A percentile compares a stretch with the other conserved stretches of the same genome.
Evolutionary conservation across 1,140 invertebrate genomes (phyloP).

Genomic region (Lucilia sericata): DNA sequence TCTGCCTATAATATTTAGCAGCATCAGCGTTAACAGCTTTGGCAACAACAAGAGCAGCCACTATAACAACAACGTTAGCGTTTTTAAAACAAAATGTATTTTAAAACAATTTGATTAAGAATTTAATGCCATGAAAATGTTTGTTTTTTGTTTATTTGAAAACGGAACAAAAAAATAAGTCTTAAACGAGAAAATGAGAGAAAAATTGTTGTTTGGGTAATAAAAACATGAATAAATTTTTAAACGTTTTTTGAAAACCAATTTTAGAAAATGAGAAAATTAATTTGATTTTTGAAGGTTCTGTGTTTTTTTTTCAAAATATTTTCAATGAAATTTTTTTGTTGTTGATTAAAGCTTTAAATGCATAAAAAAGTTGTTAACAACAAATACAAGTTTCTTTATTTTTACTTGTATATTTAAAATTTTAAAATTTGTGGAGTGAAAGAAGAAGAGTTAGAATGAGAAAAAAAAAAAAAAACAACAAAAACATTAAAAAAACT

Average conservation of each 20-base stretch:
- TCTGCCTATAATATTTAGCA: neutral
- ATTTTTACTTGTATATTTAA: too few species aligned
- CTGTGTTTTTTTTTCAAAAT: neutral
- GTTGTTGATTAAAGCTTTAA: neutral
- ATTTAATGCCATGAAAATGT: slow-evolving; percentile 29
- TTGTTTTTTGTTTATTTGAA: neutral
- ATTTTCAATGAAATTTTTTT: neutral
- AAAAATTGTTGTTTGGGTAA: slow-evolving; percentile 8
- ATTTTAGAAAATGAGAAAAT: slow-evolving; percentile 16
- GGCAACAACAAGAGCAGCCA: neutral
- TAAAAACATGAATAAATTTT: slow-evolving; percentile 26
- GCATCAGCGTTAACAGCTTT: slow-evolving; percentile 1
- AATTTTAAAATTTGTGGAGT: neutral
- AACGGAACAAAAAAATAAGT: neutral
- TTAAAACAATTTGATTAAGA: slow-evolving; percentile 24
- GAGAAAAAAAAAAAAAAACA: slow-evolving; percentile 10
- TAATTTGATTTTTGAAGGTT: neutral
- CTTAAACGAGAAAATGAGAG: neutral
- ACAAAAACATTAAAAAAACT: slow-evolving; percentile 28
- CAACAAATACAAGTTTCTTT: too few species aligned
- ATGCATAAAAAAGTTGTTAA: neutral
- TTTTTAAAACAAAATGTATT: slow-evolving; percentile 23
- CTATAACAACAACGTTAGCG: slow-evolving; percentile 2
- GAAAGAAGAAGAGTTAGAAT: slow-evolving; percentile 19
- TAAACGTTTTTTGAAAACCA: neutral